Conservation (phyloP, 37 sponge, comb jelly and placozoan genomes). For the Axinella damicornis region DNA sequence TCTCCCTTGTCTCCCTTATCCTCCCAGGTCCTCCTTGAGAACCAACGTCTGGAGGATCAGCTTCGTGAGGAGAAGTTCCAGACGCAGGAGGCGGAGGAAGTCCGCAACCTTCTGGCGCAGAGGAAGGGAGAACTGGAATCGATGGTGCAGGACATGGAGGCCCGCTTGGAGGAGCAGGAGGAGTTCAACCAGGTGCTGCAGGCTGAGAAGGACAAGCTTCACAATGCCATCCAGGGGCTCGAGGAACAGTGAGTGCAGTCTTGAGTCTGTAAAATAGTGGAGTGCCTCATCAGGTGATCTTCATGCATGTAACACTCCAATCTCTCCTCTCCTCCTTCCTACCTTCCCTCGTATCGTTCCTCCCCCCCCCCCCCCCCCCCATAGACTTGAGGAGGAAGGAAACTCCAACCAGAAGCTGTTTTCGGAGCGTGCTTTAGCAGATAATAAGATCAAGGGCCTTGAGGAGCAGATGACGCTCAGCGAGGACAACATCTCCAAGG, state of each 20-base stretch:
- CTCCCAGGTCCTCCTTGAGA: conserved; percentile 49
- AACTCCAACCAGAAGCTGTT: conserved; percentile 73
- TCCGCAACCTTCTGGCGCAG: conserved; percentile 77
- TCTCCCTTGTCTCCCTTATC: not conserved
- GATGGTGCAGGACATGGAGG: conserved; percentile 82
- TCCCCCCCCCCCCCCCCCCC: not conserved
- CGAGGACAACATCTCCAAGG: conserved; percentile 83
- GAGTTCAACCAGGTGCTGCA: conserved; percentile 71
- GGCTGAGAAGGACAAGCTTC: conserved; percentile 84
- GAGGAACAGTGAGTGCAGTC: conserved; percentile 86
- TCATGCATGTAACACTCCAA: too few relatives aligned
- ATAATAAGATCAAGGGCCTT: conserved; percentile 78
- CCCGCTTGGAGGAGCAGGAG: conserved; percentile 85
- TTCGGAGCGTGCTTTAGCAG: conserved; percentile 68
- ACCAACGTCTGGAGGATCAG: conserved; percentile 84
- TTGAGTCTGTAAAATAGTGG: not conserved
- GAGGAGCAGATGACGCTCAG: conserved; percentile 82
- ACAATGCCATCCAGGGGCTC: conserved; percentile 59
- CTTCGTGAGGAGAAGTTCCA: conserved; percentile 91
- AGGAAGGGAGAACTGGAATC: conserved; percentile 95
- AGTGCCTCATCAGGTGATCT: not conserved
- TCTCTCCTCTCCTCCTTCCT: conserved; percentile 1
- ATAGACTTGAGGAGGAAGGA: conserved; percentile 88
- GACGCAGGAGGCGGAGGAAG: conserved; percentile 94
- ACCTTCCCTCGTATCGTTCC: too few relatives aligned